Conservation (phyloP, 1,140 invertebrate genomes). For the Probaryconus sp. region DNA sequence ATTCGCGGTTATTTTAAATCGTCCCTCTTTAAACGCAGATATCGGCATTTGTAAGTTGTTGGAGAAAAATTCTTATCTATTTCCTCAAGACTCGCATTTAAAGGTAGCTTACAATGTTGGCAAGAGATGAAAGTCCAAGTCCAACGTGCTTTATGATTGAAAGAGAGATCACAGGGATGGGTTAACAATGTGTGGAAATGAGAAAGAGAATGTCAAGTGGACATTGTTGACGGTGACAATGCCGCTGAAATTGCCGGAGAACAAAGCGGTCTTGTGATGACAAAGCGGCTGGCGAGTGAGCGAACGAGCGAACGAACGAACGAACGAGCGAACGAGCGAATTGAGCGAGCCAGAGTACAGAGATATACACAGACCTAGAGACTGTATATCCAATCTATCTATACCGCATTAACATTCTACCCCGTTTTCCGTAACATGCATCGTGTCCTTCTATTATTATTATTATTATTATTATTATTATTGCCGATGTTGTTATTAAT, state of each 20-base stretch:
- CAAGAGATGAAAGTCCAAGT: constrained; percentile 40
- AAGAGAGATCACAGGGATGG: constrained; percentile 68
- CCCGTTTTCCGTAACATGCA: too few species aligned
- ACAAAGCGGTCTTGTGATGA: constrained; percentile 79
- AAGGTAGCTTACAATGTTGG: constrained; percentile 18
- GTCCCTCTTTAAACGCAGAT: neutral
- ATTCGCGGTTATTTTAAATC: too few species aligned
- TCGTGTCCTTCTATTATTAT: too few species aligned
- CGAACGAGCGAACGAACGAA: constrained; percentile 68
- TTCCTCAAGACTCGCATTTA: constrained; percentile 16
- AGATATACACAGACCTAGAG: constrained; percentile 48
- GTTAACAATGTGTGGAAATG: constrained; percentile 72
- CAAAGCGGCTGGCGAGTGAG: constrained; percentile 75
- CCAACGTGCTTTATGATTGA: constrained; percentile 76
- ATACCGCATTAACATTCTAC: too few species aligned
- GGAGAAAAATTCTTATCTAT: constrained; percentile 15
- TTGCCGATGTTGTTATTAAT: too few species aligned
- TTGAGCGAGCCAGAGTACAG: constrained; percentile 68
- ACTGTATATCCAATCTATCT: constrained; percentile 44
- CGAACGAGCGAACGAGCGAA: too few species aligned
- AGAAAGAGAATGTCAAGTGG: constrained; percentile 78
- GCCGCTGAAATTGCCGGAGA: constrained; percentile 79
- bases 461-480: too few species aligned
- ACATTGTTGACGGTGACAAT: constrained; percentile 79
- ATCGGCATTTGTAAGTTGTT: neutral